phyloP scores from a whole-genome alignment of 2,888 invertebrate species.

The Coenonympha glycerion region DNA sequence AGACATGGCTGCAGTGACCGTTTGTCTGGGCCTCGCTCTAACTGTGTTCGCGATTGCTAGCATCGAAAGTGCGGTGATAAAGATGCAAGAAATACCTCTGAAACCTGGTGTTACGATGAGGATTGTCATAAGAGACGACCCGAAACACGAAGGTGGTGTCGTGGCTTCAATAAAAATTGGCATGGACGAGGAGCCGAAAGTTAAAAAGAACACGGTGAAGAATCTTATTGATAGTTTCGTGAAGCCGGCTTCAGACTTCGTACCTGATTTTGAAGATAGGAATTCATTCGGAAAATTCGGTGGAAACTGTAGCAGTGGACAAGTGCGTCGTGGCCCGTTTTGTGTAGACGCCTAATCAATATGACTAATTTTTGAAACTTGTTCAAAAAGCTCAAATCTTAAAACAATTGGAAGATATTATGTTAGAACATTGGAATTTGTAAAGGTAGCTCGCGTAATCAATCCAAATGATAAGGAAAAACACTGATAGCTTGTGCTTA shows the following conservation, averaged over 20 bases:
- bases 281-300: neutral
- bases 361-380: neutral
- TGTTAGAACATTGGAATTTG: too few species aligned
- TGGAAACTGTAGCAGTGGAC: constrained; percentile 5
- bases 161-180: constrained; percentile 6
- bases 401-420: too few species aligned
- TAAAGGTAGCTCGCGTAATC: too few species aligned
- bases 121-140: constrained; percentile 7
- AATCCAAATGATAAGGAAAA: too few species aligned
- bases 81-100: constrained; percentile 5
- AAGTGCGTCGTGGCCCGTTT: constrained; percentile 3
- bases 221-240: neutral
- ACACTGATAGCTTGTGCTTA: too few species aligned
- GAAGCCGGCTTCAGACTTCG: neutral
- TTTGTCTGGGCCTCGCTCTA: neutral
- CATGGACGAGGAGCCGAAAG: constrained; percentile 6
- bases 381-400: neutral
- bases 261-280: constrained; percentile 8
- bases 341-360: neutral
- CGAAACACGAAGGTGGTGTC: constrained; percentile 3
- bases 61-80: constrained; percentile 7
- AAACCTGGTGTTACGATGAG: constrained; percentile 8
- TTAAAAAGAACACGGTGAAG: neutral
- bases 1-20: neutral
- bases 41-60: neutral